phyloP scores from a whole-genome alignment of 2,888 invertebrate species.

The Apodemia zela region DNA sequence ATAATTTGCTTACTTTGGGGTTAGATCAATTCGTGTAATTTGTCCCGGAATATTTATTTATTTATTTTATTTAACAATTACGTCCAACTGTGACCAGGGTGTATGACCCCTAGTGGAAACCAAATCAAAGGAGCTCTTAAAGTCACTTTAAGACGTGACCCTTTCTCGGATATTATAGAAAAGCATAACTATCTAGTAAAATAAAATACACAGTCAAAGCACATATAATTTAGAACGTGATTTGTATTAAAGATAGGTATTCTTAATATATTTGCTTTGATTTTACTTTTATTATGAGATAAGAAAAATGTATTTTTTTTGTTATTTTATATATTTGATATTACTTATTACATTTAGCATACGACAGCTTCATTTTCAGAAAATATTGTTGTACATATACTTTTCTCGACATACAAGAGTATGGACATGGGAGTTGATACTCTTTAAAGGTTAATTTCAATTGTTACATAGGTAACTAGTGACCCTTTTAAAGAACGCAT shows the following conservation, averaged over 20 bases:
- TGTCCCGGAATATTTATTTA: too few relatives aligned
- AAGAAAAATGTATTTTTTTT: not conserved
- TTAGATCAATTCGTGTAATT: too few relatives aligned
- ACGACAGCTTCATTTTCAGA: not conserved
- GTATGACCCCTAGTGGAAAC: conserved; percentile 87
- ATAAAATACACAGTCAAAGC: conserved; percentile 19
- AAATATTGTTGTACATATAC: not conserved
- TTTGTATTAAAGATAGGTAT: not conserved
- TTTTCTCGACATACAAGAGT: too few relatives aligned
- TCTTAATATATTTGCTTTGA: conserved; percentile 9
- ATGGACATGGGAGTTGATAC: too few relatives aligned
- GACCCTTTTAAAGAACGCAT: too few relatives aligned
- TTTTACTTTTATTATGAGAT: not conserved
- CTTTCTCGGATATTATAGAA: conserved; percentile 34
- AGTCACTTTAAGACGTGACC: conserved; percentile 86
- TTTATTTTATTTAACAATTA: conserved; percentile 51
- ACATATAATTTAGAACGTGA: conserved; percentile 22
- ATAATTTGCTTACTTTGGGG: too few relatives aligned
- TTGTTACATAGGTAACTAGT: too few relatives aligned
- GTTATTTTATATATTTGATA: not conserved
- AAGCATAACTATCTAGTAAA: not conserved
- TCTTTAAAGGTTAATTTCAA: too few relatives aligned
- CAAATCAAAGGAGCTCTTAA: conserved; percentile 85
- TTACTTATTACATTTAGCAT: not conserved
- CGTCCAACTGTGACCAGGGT: conserved; percentile 67